phyloP scores from a whole-genome alignment of 2,888 invertebrate genomes.

The Osmoderma eremita region DNA sequence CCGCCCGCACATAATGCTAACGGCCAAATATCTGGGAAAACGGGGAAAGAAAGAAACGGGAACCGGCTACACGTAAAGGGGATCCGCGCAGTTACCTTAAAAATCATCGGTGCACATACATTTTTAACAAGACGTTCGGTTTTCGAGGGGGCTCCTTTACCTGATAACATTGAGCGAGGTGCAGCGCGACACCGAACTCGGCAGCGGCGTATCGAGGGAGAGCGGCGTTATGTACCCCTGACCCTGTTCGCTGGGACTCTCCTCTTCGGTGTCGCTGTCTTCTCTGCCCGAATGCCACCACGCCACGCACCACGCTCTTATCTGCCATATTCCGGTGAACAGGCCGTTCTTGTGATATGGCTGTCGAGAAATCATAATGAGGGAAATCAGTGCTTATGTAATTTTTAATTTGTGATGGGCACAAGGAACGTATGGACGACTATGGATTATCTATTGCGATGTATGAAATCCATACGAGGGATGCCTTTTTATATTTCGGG shows the following conservation, averaged over 20 bases:
- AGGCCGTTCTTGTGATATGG: slow-evolving; percentile 58
- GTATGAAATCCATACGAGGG: no score
- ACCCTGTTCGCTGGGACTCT: slow-evolving; percentile 74
- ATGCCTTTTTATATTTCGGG: no score
- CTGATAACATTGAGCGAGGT: slow-evolving; percentile 84
- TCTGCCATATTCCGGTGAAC: slow-evolving; percentile 57
- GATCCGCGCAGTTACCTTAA: neutral
- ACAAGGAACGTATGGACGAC: no score
- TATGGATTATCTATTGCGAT: no score
- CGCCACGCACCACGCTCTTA: slow-evolving; percentile 84
- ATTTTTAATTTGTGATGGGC: no score
- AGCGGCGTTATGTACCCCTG: slow-evolving; percentile 82
- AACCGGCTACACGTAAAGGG: no score
- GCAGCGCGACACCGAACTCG: slow-evolving; percentile 86
- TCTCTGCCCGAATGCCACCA: slow-evolving; percentile 93
- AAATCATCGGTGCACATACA: neutral
- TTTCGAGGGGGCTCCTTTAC: slow-evolving; percentile 46
- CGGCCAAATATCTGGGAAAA: no score
- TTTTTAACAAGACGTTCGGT: slow-evolving; percentile 4
- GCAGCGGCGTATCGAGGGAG: slow-evolving; percentile 87
- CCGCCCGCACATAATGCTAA: neutral
- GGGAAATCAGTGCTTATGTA: no score
- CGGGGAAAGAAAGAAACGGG: no score
- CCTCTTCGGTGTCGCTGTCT: slow-evolving; percentile 82
- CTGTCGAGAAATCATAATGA: slow-evolving; percentile 12